Evolutionary conservation across 2,888 invertebrate genomes (phyloP).

Genomic region (Calephelis perditalis): DNA sequence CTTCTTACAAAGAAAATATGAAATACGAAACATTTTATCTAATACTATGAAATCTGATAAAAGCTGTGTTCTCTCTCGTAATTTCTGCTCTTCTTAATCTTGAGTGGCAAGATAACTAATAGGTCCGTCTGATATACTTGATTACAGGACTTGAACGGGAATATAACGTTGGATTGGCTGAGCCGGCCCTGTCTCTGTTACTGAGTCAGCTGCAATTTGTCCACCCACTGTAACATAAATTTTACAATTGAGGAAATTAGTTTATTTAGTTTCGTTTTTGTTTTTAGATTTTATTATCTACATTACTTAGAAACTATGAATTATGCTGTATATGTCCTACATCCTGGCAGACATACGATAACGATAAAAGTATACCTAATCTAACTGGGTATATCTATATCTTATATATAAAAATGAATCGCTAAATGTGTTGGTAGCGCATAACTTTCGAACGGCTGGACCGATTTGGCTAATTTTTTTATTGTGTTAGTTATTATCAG

Average conservation of each 20-base stretch:
- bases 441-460: too few species aligned
- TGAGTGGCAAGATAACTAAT: constrained; percentile 24
- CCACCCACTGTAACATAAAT: constrained; percentile 35
- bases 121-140: constrained; percentile 25
- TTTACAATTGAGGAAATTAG: constrained; percentile 36
- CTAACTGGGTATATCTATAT: too few species aligned
- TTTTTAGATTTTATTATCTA: too few species aligned
- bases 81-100: constrained; percentile 19
- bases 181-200: constrained; percentile 28
- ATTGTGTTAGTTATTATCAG: too few species aligned
- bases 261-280: constrained; percentile 32
- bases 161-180: constrained; percentile 28
- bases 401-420: too few species aligned
- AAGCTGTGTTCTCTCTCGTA: constrained; percentile 7
- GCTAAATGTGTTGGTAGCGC: too few species aligned
- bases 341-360: too few species aligned
- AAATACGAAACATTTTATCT: neutral
- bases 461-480: too few species aligned
- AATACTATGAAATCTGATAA: constrained; percentile 1
- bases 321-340: too few species aligned
- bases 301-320: too few species aligned
- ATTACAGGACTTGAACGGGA: constrained; percentile 29
- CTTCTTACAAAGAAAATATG: too few species aligned
- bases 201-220: constrained; percentile 37
- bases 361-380: too few species aligned